Conservation (phyloP, 2,888 invertebrate species). For the Agriopis leucophaearia region DNA sequence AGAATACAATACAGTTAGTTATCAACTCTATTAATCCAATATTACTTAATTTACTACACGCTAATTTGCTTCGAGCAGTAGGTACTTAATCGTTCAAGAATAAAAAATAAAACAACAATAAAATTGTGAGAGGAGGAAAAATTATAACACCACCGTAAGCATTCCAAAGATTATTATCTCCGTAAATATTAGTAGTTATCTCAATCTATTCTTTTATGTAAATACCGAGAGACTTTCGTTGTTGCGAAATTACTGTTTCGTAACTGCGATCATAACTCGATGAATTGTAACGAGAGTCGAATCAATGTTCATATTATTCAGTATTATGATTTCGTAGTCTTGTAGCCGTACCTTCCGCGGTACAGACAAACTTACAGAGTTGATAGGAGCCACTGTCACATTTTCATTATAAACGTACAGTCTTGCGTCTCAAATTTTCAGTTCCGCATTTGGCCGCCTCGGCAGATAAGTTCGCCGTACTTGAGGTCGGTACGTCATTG, state of each 20-base stretch:
- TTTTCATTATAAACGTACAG: neutral
- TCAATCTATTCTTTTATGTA: slow-evolving; percentile 37
- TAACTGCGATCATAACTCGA: slow-evolving; percentile 44
- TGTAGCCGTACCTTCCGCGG: slow-evolving; percentile 29
- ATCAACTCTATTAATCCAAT: no score
- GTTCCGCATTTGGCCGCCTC: neutral
- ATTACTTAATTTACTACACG: no score
- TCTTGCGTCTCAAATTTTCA: no score
- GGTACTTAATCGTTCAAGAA: neutral
- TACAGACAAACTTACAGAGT: neutral
- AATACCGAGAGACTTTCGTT: slow-evolving; percentile 42
- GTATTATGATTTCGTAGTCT: slow-evolving; percentile 44
- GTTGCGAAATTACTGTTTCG: slow-evolving; percentile 45
- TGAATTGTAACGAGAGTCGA: slow-evolving; percentile 43
- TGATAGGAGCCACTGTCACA: neutral
- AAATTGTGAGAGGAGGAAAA: slow-evolving; percentile 16
- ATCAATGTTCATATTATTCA: slow-evolving; percentile 38
- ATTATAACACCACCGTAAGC: slow-evolving; percentile 13
- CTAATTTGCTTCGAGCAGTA: no score
- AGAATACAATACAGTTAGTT: no score
- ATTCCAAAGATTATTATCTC: slow-evolving; percentile 26
- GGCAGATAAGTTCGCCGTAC: neutral
- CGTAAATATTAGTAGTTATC: slow-evolving; percentile 31
- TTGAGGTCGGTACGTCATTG: slow-evolving; percentile 45
- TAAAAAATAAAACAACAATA: slow-evolving; percentile 10